phyloP scores from a whole-genome alignment of 2,797 vertebrate species.

The Diceros bicornis region DNA sequence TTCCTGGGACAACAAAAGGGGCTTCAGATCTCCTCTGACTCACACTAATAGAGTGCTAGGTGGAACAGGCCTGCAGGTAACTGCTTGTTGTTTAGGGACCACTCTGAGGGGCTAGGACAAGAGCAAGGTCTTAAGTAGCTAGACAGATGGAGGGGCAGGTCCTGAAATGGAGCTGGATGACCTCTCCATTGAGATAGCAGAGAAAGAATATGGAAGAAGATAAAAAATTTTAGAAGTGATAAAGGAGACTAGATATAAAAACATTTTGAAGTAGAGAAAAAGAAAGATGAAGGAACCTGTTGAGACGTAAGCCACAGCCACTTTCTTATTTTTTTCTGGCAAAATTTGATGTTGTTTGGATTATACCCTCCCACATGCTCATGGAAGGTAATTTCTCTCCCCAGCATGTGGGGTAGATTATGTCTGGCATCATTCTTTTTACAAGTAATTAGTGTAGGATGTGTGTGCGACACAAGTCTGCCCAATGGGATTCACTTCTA shows the following conservation, averaged over 20 bases:
- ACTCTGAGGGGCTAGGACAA: background rate
- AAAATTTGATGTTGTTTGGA: background rate
- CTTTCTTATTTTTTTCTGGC: background rate
- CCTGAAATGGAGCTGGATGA: background rate
- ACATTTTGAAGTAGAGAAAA: constrained; percentile 40
- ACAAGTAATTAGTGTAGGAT: constrained; percentile 34
- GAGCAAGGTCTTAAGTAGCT: background rate
- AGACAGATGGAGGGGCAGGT: background rate
- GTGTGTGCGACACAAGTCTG: background rate
- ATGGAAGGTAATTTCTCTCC: constrained; percentile 5
- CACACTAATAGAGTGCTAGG: background rate
- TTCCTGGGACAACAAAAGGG: background rate
- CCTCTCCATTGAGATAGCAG: background rate
- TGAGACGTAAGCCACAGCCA: background rate
- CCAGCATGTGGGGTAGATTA: background rate
- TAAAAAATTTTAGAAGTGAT: background rate
- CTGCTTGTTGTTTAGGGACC: background rate
- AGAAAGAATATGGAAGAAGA: background rate
- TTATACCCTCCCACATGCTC: background rate
- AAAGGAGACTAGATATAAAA: background rate
- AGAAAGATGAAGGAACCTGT: background rate
- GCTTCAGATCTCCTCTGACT: background rate
- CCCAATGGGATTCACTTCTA: background rate
- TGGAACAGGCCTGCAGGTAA: background rate
- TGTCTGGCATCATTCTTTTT: background rate